Conservation (phyloP, 1,140 invertebrate genomes). For the Apis mellifera region Amel_HAv3.1 CM009932.2:7196501-7197000, state of each 20-base stretch:
- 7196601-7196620: too few species aligned
- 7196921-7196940: background rate
- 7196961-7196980: too few species aligned
- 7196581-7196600: background rate
- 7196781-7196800: background rate
- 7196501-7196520: background rate
- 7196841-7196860: constrained; percentile 10
- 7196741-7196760: constrained; percentile 33
- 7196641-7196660: background rate
- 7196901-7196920: background rate
- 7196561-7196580: too few species aligned
- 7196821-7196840: constrained; percentile 22
- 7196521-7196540: too few species aligned
- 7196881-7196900: background rate
- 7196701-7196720: constrained; percentile 25
- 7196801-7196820: constrained; percentile 11
- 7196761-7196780: constrained; percentile 44
- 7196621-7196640: background rate
- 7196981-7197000: too few species aligned
- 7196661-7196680: constrained; percentile 24
- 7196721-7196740: constrained; percentile 34
- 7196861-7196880: background rate
- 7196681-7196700: constrained; percentile 40
- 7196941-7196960: background rate
- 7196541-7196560: too few species aligned